phyloP scores from a whole-genome alignment of 2,113 vertebrate genomes.

The Acanthochromis polyacanthus region DNA sequence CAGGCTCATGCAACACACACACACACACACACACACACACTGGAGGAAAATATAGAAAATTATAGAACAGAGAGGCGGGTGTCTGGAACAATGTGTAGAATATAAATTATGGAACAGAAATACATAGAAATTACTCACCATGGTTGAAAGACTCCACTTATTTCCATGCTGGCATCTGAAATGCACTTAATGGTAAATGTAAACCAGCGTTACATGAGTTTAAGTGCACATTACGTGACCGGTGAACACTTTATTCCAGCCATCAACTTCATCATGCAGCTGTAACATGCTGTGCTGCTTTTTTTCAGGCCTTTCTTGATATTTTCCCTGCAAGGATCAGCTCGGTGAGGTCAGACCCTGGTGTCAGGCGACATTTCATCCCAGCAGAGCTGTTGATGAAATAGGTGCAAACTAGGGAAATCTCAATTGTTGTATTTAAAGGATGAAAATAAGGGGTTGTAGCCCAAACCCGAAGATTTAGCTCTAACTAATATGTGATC shows the following conservation, averaged over 20 bases:
- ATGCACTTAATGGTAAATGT: not conserved
- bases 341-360: too few relatives aligned
- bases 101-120: slow-evolving; percentile 24
- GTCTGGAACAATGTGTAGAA: slow-evolving; percentile 30
- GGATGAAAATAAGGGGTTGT: not conserved
- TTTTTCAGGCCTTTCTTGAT: not conserved
- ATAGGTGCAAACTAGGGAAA: too few relatives aligned
- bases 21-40: slow-evolving; percentile 7
- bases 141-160: not conserved
- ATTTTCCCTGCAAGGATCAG: not conserved
- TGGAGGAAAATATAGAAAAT: slow-evolving; percentile 32
- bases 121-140: not conserved
- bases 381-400: too few relatives aligned
- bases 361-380: too few relatives aligned
- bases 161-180: slow-evolving; percentile 8
- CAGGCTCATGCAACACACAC: slow-evolving; percentile 28
- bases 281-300: not conserved
- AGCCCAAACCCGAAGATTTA: not conserved
- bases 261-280: not conserved
- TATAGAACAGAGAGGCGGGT: slow-evolving; percentile 2
- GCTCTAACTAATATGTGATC: slow-evolving; percentile 8
- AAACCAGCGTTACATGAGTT: not conserved
- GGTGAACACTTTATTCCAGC: not conserved
- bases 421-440: too few relatives aligned
- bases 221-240: too few relatives aligned